phyloP scores from a whole-genome alignment of 2,797 vertebrate species.

The Anguilla pacifica region DNA sequence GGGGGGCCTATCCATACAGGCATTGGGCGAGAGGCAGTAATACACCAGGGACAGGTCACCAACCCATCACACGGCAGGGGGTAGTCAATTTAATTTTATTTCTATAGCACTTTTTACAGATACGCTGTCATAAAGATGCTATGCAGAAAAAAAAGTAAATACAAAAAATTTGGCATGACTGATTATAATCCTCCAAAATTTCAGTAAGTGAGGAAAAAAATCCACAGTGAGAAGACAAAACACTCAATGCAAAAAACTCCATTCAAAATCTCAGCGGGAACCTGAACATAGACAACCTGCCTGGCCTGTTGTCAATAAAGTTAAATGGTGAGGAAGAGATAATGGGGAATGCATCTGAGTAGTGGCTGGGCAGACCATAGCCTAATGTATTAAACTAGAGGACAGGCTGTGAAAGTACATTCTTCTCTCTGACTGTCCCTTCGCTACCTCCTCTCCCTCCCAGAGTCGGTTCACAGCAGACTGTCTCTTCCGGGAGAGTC shows the following conservation, averaged over 20 bases:
- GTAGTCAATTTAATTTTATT: neutral
- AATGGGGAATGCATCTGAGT: too few species aligned
- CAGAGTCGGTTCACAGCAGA: slow-evolving; percentile 66
- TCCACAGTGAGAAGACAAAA: too few species aligned
- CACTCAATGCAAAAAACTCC: too few species aligned
- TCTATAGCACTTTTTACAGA: too few species aligned
- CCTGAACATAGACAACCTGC: too few species aligned
- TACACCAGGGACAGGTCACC: neutral
- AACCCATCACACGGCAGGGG: neutral
- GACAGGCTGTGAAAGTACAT: neutral
- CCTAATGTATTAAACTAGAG: too few species aligned
- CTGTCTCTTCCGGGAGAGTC: slow-evolving; percentile 67
- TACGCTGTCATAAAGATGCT: neutral
- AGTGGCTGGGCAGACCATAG: too few species aligned
- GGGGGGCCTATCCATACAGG: neutral
- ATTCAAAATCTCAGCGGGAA: too few species aligned
- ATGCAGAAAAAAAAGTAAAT: neutral
- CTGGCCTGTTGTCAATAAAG: too few species aligned
- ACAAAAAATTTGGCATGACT: neutral
- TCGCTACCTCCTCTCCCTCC: neutral
- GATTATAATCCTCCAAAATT: neutral
- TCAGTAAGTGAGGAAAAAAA: neutral
- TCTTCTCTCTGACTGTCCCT: neutral
- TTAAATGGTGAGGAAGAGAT: too few species aligned
- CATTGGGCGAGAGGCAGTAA: neutral